phyloP scores from a whole-genome alignment of 2,888 invertebrate genomes.

The Macropis europaea region DNA sequence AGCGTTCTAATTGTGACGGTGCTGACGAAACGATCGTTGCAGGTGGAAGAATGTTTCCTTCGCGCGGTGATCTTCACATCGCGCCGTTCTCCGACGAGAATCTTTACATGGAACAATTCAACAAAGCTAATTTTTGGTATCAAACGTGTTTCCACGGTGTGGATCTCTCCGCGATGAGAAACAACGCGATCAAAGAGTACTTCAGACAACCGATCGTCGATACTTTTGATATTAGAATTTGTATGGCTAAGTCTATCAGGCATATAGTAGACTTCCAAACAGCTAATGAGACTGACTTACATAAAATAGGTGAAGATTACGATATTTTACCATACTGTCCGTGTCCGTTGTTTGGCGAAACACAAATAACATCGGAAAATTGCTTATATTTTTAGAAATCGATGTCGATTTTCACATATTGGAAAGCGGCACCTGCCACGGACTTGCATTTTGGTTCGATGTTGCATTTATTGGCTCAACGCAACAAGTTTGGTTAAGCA shows the following conservation, averaged over 20 bases:
- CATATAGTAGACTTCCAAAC: slow-evolving; percentile 96
- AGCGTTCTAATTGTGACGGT: neutral
- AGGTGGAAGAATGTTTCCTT: slow-evolving; percentile 97
- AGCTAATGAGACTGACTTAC: slow-evolving; percentile 95
- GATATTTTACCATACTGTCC: neutral
- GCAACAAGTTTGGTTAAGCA: slow-evolving; percentile 97
- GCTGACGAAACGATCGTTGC: slow-evolving; percentile 16
- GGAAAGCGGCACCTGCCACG: slow-evolving; percentile 97
- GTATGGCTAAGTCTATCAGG: slow-evolving; percentile 95
- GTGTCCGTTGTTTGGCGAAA: neutral
- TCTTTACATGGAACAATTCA: slow-evolving; percentile 98
- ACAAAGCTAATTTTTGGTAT: slow-evolving; percentile 99
- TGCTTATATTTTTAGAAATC: slow-evolving; percentile 83
- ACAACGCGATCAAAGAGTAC: slow-evolving; percentile 97
- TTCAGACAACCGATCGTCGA: slow-evolving; percentile 99
- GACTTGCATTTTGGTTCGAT: slow-evolving; percentile 99
- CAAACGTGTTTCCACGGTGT: slow-evolving; percentile 99
- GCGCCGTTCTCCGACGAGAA: slow-evolving; percentile 99
- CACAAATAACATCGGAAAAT: neutral
- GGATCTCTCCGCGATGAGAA: slow-evolving; percentile 93
- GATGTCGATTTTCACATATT: slow-evolving; percentile 95
- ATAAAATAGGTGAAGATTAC: slow-evolving; percentile 86
- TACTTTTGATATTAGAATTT: slow-evolving; percentile 98
- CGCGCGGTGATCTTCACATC: slow-evolving; percentile 97
- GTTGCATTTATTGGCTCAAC: slow-evolving; percentile 96